Conservation (phyloP, 2,888 invertebrate species). For the Lasioglossum leucozonium region DNA sequence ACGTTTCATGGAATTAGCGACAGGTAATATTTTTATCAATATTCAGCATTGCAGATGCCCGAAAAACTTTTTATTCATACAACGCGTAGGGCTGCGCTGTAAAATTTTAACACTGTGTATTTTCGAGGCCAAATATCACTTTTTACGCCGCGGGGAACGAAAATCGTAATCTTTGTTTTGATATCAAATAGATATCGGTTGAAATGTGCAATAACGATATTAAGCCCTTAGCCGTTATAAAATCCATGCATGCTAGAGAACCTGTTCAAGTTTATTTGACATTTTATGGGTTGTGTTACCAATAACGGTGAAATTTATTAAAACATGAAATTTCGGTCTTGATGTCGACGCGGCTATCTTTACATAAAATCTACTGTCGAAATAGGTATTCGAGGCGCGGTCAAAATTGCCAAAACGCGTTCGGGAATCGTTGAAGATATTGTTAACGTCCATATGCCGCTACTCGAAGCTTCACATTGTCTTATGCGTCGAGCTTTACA, state of each 20-base stretch:
- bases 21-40: not conserved
- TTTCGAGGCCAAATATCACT: conserved; percentile 27
- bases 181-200: conserved; percentile 45
- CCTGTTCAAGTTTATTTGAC: conserved; percentile 57
- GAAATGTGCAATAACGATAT: conserved; percentile 60
- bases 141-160: conserved; percentile 18
- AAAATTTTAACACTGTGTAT: conserved; percentile 28
- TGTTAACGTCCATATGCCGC: not conserved
- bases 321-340: conserved; percentile 49
- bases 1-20: not conserved
- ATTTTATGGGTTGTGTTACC: conserved; percentile 44
- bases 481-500: not conserved
- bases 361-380: not conserved
- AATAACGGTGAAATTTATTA: conserved; percentile 53
- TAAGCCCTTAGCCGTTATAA: conserved; percentile 51
- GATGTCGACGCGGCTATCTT: conserved; percentile 17
- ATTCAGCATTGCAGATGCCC: not conserved
- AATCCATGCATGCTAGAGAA: conserved; percentile 44
- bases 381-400: too few species aligned
- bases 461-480: not conserved
- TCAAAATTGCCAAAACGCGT: not conserved
- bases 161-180: conserved; percentile 36
- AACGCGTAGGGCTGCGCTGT: not conserved
- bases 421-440: not conserved
- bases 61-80: not conserved